phyloP scores from a whole-genome alignment of 1,140 invertebrate species.

The Oncopeltus fasciatus region DNA sequence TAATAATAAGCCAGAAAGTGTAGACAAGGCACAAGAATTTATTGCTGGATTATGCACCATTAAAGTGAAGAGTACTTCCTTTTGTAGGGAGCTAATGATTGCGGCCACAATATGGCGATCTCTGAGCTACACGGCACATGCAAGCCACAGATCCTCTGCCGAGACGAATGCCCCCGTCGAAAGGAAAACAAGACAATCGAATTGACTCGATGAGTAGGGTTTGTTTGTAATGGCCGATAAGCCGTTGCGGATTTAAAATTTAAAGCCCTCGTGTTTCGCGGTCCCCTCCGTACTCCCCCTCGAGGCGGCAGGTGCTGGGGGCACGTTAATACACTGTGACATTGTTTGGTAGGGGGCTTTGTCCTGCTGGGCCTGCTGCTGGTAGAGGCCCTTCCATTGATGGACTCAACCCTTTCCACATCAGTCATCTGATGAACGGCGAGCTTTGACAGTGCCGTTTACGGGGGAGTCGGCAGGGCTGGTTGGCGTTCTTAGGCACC shows the following conservation, averaged over 20 bases:
- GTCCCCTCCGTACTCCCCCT: no score
- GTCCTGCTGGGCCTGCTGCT: background rate
- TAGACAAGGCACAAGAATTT: background rate
- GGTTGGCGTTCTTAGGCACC: no score
- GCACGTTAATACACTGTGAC: constrained; percentile 5
- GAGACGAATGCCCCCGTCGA: background rate
- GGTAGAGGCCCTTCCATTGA: background rate
- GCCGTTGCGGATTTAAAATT: constrained; percentile 1
- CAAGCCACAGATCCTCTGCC: no score
- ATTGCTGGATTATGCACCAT: background rate
- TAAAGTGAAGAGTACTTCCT: background rate
- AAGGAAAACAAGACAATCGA: background rate
- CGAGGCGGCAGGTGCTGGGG: background rate
- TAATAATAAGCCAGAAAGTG: no score
- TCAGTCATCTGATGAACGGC: background rate
- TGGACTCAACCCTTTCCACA: constrained; percentile 1
- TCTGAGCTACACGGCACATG: no score
- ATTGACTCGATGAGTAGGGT: background rate
- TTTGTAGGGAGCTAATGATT: background rate
- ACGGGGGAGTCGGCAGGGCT: no score
- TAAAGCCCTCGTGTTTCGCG: background rate
- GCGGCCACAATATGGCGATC: background rate
- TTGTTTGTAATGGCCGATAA: constrained; percentile 1
- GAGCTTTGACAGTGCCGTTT: no score
- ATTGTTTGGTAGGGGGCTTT: background rate